Evolutionary conservation across 1,140 invertebrate species (phyloP).

Genomic region (Bathynomus jamesi): DNA sequence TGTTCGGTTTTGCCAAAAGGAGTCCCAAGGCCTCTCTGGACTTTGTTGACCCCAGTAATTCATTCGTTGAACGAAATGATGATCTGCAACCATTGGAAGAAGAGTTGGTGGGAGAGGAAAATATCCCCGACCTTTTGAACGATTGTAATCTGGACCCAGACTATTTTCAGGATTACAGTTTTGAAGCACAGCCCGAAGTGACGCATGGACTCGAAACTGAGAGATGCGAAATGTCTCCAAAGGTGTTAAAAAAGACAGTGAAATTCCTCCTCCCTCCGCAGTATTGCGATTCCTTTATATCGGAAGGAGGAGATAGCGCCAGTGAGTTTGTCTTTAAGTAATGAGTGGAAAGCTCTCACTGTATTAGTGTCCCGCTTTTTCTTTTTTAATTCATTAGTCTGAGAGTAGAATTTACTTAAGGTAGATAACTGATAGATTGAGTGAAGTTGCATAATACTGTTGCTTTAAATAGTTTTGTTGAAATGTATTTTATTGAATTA

Average conservation of each 20-base stretch:
- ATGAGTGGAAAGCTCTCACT: too few relatives aligned
- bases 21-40: neutral
- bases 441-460: too few relatives aligned
- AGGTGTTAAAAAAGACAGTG: neutral
- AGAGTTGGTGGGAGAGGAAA: neutral
- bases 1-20: neutral
- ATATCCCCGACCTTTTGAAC: neutral
- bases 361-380: too few relatives aligned
- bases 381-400: too few relatives aligned
- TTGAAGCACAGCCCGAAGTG: neutral
- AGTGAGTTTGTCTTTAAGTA: neutral
- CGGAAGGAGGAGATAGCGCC: neutral
- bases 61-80: neutral
- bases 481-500: too few relatives aligned
- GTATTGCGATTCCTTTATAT: neutral
- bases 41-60: neutral
- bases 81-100: neutral
- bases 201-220: neutral
- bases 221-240: neutral
- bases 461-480: too few relatives aligned
- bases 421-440: too few relatives aligned
- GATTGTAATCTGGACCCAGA: neutral
- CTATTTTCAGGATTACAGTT: neutral
- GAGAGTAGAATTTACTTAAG: too few relatives aligned
- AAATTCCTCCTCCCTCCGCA: neutral